Conservation (phyloP, 2,797 vertebrate genomes). For the Muscicapa striata region DNA sequence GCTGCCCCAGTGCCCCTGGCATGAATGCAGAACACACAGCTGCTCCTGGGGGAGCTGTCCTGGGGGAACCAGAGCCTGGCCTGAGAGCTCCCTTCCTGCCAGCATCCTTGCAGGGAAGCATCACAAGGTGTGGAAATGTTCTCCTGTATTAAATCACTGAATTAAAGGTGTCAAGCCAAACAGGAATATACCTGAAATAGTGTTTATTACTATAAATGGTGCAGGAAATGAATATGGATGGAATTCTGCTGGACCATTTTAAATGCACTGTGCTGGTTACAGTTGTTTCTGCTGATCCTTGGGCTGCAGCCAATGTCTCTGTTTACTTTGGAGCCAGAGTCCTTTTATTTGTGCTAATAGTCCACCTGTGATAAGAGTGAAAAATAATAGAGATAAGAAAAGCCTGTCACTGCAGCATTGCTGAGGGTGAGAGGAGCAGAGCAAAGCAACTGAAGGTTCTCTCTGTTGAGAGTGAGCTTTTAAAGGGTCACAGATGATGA, state of each 20-base stretch:
- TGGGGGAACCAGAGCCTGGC: background rate
- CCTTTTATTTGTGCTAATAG: background rate
- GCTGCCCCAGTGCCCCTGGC: fast-evolving
- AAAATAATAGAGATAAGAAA: background rate
- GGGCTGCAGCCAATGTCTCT: background rate
- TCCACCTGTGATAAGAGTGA: background rate
- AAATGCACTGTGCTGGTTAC: background rate
- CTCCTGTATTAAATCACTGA: background rate
- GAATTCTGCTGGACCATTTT: background rate
- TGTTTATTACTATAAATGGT: background rate
- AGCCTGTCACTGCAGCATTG: background rate
- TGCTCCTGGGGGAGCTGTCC: background rate
- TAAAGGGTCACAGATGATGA: background rate
- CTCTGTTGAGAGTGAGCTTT: background rate
- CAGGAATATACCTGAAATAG: background rate
- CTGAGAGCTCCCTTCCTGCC: background rate
- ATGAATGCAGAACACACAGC: background rate
- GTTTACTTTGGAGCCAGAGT: background rate
- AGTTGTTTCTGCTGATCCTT: background rate
- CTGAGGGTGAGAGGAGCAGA: background rate
- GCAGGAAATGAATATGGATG: background rate
- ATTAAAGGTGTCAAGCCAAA: background rate
- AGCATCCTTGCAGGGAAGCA: background rate
- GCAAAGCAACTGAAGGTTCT: background rate
- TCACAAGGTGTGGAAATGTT: background rate